These are phyloP conservation scores for Diadophis punctatus DNA, from an alignment of 2,113 vertebrate genomes.

Conservation along the genomic window DNA sequence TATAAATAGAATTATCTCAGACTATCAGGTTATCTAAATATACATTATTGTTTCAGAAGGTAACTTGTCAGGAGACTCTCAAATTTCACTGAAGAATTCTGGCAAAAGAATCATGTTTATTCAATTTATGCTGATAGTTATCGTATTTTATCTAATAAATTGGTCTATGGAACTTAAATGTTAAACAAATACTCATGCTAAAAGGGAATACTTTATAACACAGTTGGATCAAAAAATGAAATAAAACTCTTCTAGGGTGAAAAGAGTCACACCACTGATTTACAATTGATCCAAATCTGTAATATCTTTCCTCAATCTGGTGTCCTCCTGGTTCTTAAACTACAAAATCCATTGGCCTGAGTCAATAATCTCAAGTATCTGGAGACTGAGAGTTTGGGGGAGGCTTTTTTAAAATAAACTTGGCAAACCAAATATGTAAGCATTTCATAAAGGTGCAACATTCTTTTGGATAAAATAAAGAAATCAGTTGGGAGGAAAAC, in stretches of 20 bases:
- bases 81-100: background rate
- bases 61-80: background rate
- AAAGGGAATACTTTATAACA: background rate
- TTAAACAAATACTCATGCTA: background rate
- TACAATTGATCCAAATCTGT: background rate
- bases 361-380: background rate
- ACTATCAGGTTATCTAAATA: background rate
- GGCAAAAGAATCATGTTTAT: background rate
- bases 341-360: background rate
- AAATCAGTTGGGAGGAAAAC: background rate
- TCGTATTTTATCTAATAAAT: background rate
- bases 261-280: background rate
- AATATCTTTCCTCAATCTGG: background rate
- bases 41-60: background rate
- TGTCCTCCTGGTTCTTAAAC: background rate
- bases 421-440: background rate
- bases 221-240: background rate
- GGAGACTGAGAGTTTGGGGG: background rate
- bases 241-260: background rate
- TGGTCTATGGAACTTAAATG: background rate
- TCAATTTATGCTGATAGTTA: background rate
- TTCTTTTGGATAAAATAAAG: background rate
- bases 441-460: background rate
- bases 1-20: background rate
- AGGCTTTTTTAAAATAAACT: background rate